Percentiles rank a stretch among this genome's conserved stretches.
Conservation (phyloP, 2,113 vertebrate genomes). For the Trogon melanurus region DNA sequence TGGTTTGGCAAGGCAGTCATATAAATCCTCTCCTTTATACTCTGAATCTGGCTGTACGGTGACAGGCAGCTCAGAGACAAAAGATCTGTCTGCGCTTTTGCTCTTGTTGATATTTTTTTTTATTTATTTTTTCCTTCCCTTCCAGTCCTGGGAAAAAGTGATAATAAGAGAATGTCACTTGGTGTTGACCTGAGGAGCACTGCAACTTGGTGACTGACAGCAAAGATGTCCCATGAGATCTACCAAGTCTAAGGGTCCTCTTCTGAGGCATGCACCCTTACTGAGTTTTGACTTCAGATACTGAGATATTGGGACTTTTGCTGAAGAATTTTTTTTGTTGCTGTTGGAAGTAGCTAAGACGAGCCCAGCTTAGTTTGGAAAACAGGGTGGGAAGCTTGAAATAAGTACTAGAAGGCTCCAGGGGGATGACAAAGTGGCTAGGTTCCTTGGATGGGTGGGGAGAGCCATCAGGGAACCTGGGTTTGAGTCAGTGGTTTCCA, state of each 20-base stretch:
- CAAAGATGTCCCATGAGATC: neutral
- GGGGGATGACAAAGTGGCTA: constrained; percentile 45
- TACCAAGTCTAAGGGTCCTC: neutral
- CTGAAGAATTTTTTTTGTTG: neutral
- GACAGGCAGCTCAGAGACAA: neutral
- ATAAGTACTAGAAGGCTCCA: neutral
- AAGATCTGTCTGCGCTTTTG: neutral
- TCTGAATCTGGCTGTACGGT: neutral
- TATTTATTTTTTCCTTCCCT: neutral
- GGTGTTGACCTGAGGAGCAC: neutral
- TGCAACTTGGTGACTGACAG: neutral
- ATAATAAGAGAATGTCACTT: neutral
- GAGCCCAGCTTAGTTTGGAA: neutral
- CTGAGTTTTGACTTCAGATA: neutral
- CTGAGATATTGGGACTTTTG: neutral
- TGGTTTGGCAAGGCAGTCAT: neutral
- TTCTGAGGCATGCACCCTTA: neutral
- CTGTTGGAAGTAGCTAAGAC: neutral
- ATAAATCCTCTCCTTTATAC: neutral
- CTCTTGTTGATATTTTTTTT: neutral
- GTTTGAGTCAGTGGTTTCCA: constrained; percentile 64
- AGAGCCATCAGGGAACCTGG: constrained; percentile 44
- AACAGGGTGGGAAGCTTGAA: constrained; percentile 50
- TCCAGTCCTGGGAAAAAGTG: neutral
- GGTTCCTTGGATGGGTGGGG: constrained; percentile 47